These are phyloP conservation scores for Eulacestoma nigropectus DNA, from an alignment of 2,113 vertebrate genomes.

Conservation along the genomic window DNA sequence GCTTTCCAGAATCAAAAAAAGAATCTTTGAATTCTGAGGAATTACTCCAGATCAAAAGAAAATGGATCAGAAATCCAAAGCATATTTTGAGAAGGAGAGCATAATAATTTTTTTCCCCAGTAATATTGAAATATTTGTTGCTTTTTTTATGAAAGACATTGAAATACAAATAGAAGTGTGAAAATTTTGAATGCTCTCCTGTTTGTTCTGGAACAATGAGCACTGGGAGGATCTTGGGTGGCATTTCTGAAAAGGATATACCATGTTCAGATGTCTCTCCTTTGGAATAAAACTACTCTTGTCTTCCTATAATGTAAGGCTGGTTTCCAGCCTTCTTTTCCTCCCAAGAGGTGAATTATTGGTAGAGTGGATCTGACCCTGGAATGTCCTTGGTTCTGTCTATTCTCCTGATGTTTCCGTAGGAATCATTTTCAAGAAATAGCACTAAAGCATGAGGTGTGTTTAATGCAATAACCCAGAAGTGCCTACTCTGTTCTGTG, in stretches of 20 bases:
- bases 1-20: not conserved
- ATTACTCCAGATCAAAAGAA: not conserved
- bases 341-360: not conserved
- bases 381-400: not conserved
- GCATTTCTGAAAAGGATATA: not conserved
- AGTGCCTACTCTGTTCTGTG: not conserved
- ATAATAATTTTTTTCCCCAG: not conserved
- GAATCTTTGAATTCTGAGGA: not conserved
- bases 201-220: not conserved
- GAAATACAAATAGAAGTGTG: not conserved
- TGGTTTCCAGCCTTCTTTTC: not conserved
- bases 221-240: not conserved
- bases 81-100: not conserved
- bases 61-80: not conserved
- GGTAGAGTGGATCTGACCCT: not conserved
- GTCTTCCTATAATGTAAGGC: not conserved
- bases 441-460: not conserved
- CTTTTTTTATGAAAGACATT: not conserved
- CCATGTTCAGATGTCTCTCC: not conserved
- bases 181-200: not conserved
- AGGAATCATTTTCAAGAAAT: not conserved
- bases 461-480: not conserved
- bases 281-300: not conserved
- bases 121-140: not conserved
- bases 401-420: not conserved